A percentile compares a stretch with the other conserved stretches of the same genome.
These are phyloP conservation scores for Drosophila tropicalis DNA, from an alignment of 1,140 invertebrate genomes.

Conservation along the genomic window DNA sequence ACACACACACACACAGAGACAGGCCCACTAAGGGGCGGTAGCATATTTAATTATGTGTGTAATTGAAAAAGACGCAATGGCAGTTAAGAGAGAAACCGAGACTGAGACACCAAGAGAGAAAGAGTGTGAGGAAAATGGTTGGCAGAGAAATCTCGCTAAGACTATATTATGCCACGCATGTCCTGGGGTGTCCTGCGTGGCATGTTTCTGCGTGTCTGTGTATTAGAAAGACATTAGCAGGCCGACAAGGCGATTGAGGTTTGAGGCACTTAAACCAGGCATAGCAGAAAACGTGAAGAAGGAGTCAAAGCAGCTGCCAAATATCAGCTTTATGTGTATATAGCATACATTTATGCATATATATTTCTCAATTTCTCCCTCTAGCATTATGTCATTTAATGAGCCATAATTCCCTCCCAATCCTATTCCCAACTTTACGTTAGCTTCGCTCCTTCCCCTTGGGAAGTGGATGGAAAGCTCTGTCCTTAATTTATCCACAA, in stretches of 20 bases:
- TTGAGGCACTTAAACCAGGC: slow-evolving; percentile 18
- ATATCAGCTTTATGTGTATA: not conserved
- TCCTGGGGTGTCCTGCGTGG: slow-evolving; percentile 45
- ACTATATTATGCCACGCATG: slow-evolving; percentile 71
- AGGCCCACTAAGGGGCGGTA: slow-evolving; percentile 26
- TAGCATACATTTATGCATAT: not conserved
- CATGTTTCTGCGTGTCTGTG: slow-evolving; percentile 55
- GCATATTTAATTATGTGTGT: slow-evolving; percentile 80
- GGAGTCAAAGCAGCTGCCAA: slow-evolving; percentile 9
- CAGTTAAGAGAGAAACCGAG: slow-evolving; percentile 62
- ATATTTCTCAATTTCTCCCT: slow-evolving; percentile 25
- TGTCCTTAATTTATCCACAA: slow-evolving; percentile 7
- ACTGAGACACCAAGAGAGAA: slow-evolving; percentile 24
- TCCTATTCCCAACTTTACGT: not conserved
- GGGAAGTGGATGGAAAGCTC: slow-evolving; percentile 37
- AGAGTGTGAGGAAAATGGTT: slow-evolving; percentile 14
- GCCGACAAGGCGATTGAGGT: slow-evolving; percentile 46
- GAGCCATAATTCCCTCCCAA: slow-evolving; percentile 68
- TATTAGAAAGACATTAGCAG: slow-evolving; percentile 76
- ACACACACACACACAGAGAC: slow-evolving; percentile 3
- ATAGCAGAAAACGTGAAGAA: slow-evolving; percentile 10
- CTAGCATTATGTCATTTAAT: slow-evolving; percentile 73
- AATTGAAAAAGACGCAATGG: slow-evolving; percentile 77
- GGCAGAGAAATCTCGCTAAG: slow-evolving; percentile 50
- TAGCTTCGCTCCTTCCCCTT: slow-evolving; percentile 8